phyloP scores from a whole-genome alignment of 2,113 vertebrate genomes.

The Hyperoodon ampullatus region DNA sequence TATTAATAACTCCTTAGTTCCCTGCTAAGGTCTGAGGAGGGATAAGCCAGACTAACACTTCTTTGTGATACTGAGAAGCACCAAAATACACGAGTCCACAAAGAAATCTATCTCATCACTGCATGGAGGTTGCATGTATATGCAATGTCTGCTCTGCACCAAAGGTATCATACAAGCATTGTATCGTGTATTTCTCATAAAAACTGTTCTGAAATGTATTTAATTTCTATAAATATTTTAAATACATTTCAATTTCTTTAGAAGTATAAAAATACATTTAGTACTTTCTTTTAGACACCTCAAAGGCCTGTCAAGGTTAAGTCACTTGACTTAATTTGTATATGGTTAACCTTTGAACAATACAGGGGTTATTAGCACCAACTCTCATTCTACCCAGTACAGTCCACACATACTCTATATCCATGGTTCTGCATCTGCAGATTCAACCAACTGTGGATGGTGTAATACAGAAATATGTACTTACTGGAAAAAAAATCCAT shows the following conservation, averaged over 20 bases:
- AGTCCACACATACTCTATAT: not conserved
- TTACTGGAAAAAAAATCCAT: not conserved
- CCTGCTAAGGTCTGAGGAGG: not conserved
- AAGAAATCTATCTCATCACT: not conserved
- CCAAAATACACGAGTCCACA: not conserved
- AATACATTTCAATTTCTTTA: not conserved
- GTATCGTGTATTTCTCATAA: not conserved
- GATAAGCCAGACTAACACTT: not conserved
- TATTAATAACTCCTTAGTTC: not conserved
- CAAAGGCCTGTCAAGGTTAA: not conserved
- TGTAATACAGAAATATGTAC: not conserved
- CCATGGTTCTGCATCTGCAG: not conserved
- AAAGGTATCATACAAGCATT: not conserved
- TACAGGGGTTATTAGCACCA: not conserved
- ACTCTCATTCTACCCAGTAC: not conserved
- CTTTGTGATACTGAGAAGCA: not conserved
- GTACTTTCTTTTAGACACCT: not conserved
- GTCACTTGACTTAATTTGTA: not conserved
- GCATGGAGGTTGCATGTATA: not conserved
- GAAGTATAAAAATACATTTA: not conserved
- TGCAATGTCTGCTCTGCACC: not conserved
- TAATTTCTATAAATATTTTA: not conserved
- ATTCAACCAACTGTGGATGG: not conserved
- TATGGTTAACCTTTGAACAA: not conserved
- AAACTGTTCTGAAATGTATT: not conserved